Evolutionary conservation across 1,140 invertebrate species (phyloP), one percentile per base, ranked within the genome.

Genomic region (Harpegnathos saltator): DNA sequence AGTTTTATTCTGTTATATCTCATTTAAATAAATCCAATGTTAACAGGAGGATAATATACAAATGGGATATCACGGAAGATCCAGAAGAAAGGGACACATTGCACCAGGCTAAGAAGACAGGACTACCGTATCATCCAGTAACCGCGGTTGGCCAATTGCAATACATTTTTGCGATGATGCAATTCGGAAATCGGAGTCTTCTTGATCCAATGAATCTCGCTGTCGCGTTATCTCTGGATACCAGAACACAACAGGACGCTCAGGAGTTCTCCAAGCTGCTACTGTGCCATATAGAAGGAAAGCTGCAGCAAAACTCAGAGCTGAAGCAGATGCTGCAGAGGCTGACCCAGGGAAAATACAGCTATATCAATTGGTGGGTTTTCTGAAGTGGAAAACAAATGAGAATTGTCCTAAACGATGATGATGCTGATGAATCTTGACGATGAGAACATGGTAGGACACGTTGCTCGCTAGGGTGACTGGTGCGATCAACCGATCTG

Each of bases 231-330:
- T 95, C 96, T 12, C 91, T 97, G 48, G 96, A 97, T 91, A 95
- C 96, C 63, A 95, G 94, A 52, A 95, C 95, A 44, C 96, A 95
- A 66, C 95, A 97, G 94, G 97, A 97, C 95, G 96, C 96, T n/a
- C 96, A 97, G 92, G 97, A 97, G 92, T 97, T 97, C 93, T 96
- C 95, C 14, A 97, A 97, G 90, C 92, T 97, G 29, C 95, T 97
- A 85, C 93, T 97, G 71, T 95, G 95, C 54, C 93, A 96, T 56
- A 93, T 97, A 15, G 96, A 96, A 91, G 94, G 94, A 54, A 94
- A 94, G 73, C 88, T 96, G 2, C 92, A 92, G n/a, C 91, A 94
- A 86, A 95, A 95, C 82, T 84, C 89, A 26, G 91, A 93, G 50
- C 87, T 96, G 17, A 93, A 93, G 74, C 94, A 95, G 85, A 94